A percentile compares a stretch with the other conserved stretches of the same genome.
phyloP scores from a whole-genome alignment of 1,140 invertebrate species.

The Apis laboriosa region DNA sequence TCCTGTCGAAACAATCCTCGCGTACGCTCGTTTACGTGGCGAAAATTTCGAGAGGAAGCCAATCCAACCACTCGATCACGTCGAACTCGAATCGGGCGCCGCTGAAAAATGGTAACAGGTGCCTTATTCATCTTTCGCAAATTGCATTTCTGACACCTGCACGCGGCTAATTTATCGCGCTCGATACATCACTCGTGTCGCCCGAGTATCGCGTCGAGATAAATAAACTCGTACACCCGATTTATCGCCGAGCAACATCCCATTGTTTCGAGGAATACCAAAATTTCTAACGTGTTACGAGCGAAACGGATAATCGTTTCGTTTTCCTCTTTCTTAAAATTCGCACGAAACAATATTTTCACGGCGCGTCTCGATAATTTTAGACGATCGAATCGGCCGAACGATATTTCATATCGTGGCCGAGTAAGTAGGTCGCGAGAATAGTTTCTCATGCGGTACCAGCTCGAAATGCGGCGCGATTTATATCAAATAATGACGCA shows the following conservation, averaged over 20 bases:
- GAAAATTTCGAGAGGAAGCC: background rate
- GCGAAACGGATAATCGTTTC: background rate
- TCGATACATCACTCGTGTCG: slow-evolving; percentile 8
- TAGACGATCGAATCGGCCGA: slow-evolving; percentile 8
- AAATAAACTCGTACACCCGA: background rate
- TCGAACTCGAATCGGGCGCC: too few species aligned
- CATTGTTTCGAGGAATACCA: too few species aligned
- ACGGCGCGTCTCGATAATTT: slow-evolving; percentile 17
- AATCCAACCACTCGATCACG: background rate
- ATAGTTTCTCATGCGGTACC: slow-evolving; percentile 28
- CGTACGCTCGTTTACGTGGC: background rate
- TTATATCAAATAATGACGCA: slow-evolving; percentile 57
- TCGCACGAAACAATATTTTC: background rate
- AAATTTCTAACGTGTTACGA: too few species aligned
- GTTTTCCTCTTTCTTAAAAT: background rate
- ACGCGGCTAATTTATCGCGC: slow-evolving; percentile 36
- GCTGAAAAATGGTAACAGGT: slow-evolving; percentile 42
- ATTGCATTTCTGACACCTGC: slow-evolving; percentile 5
- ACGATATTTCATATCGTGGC: slow-evolving; percentile 30
- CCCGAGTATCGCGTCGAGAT: background rate
- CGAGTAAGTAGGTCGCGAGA: slow-evolving; percentile 38
- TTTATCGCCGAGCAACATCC: too few species aligned
- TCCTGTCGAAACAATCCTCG: background rate
- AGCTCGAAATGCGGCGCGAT: slow-evolving; percentile 16
- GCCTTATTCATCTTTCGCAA: slow-evolving; percentile 35